phyloP scores from a whole-genome alignment of 2,797 vertebrate species.

The Scomberomorus guttatus region DNA sequence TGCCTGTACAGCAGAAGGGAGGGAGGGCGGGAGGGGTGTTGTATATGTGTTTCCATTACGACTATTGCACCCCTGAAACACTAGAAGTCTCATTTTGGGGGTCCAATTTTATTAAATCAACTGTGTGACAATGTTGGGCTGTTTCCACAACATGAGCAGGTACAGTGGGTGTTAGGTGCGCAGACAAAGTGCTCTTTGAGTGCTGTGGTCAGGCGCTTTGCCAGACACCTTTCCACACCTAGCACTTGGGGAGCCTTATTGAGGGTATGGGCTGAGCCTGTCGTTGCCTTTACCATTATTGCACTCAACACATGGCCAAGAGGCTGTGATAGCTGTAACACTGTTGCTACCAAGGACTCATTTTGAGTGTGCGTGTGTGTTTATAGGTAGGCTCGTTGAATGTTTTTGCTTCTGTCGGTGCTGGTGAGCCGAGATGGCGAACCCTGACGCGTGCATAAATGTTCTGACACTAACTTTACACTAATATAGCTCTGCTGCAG shows the following conservation, averaged over 20 bases:
- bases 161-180: conserved; percentile 72
- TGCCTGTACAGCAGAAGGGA: conserved; percentile 59
- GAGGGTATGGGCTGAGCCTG: conserved; percentile 67
- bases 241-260: conserved; percentile 78
- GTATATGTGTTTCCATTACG: conserved; percentile 77
- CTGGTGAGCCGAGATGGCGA: conserved; percentile 32
- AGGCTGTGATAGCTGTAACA: conserved; percentile 69
- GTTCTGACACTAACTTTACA: conserved; percentile 60
- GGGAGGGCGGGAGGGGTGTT: conserved; percentile 2
- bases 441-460: conserved; percentile 57
- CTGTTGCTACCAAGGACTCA: conserved; percentile 65
- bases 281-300: conserved; percentile 78
- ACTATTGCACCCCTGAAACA: conserved; percentile 70
- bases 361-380: conserved; percentile 44
- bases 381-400: conserved; percentile 55
- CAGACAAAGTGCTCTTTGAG: conserved; percentile 85
- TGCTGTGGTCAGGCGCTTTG: conserved; percentile 77
- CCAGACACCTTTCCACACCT: conserved; percentile 86
- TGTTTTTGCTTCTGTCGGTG: conserved; percentile 73
- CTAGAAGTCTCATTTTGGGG: conserved; percentile 79
- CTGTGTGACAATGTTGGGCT: conserved; percentile 72
- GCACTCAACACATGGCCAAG: conserved; percentile 78
- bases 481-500: conserved; percentile 40
- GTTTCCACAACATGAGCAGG: conserved; percentile 82
- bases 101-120: conserved; percentile 84